Evolutionary conservation across 2,888 invertebrate species (phyloP), one percentile per base, ranked within the genome.

Genomic region (Trachelus stipa): DNA sequence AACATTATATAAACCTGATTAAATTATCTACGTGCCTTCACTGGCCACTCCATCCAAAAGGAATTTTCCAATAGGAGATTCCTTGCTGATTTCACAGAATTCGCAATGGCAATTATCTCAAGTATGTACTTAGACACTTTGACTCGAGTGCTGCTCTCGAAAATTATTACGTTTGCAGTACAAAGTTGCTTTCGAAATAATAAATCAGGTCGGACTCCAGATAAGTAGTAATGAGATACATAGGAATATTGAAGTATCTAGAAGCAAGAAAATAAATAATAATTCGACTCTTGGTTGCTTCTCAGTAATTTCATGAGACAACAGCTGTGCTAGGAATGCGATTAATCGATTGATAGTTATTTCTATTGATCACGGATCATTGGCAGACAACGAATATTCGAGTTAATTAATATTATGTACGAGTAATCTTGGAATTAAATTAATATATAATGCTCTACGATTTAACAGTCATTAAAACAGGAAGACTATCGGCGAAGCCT

Each of bases 391-490:
- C 40, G 6, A 56, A 23, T 56, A 56, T 23, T 56, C 23, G 40
- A 56, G 2, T 23, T 56, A 56, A 56, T 23, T 40, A 23, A 23
- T 23, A 56, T 56, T 56, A 56, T 9, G 6, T 56, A 56, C 2
- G 40, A 23, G 6, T 23, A 56, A 23, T 56, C 40, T 71, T 71
- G 71, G 6, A 71, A 4, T 33, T 71, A 33, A 71, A 71, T 71
- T 71, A 71, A 30, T 71, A 9, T 33, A 23, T 33, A 71, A 33
- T 30, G 4, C 9, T 33, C 30, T 71, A 71, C 33, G 11, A 71
- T 33, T 71, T 71, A 71, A 71, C 71, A 33, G 71, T 71, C 33
- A 71, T 31, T 71, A 12, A 71, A 15, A 33, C 71, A 71, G 11
- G 31, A 71, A 71, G 15, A 30, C 12, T 23, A 71, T 71, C 11